phyloP scores from a whole-genome alignment of 2,797 vertebrate species.

The Anguilla megastoma region DNA sequence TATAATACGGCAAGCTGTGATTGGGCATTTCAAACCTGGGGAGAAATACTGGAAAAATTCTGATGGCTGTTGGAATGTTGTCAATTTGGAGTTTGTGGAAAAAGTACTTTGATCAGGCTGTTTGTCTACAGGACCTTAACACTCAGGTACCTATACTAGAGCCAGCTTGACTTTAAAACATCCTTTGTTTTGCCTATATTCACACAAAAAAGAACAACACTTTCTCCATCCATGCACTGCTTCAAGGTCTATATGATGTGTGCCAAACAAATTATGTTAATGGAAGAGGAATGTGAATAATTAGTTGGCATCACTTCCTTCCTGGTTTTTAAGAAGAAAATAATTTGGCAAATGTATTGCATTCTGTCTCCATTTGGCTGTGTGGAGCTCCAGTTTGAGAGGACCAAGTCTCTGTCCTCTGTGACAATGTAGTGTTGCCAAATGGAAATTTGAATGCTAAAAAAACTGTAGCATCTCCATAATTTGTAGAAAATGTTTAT shows the following conservation, averaged over 20 bases:
- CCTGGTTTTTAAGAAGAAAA: neutral
- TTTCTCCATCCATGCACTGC: neutral
- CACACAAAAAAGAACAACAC: neutral
- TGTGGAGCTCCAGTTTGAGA: neutral
- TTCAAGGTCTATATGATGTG: neutral
- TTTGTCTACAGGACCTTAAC: neutral
- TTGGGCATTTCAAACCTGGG: neutral
- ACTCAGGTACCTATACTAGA: constrained; percentile 1
- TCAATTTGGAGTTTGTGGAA: neutral
- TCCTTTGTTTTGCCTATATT: neutral
- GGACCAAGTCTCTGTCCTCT: neutral
- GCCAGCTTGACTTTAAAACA: neutral
- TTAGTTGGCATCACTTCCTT: neutral
- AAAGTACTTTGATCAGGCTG: neutral
- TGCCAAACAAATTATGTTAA: neutral
- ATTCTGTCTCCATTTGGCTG: neutral
- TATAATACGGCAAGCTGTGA: neutral
- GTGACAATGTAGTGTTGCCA: neutral
- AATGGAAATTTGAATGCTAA: neutral
- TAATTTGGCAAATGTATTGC: neutral
- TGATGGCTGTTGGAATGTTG: neutral
- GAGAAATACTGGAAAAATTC: neutral
- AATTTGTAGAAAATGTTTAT: neutral
- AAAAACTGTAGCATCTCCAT: neutral
- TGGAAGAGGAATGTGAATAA: neutral